A percentile compares a stretch with the other conserved stretches of the same genome.
phyloP scores from a whole-genome alignment of 2,888 invertebrate genomes.

The Melipona beecheii region DNA sequence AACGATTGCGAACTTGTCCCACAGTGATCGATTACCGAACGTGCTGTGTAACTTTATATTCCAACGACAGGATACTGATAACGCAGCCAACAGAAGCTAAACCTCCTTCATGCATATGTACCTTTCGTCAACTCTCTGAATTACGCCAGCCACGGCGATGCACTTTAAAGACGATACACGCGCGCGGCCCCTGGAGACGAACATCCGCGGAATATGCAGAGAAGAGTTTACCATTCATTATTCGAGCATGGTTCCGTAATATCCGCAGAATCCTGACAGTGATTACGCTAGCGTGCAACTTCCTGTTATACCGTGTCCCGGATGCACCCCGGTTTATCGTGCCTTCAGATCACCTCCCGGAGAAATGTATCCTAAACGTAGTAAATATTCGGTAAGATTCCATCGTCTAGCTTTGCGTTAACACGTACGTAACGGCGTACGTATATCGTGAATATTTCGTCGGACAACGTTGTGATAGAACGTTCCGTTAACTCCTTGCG shows the following conservation, averaged over 20 bases:
- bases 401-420: too few species aligned
- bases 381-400: not conserved
- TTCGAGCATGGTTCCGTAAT: slow-evolving; percentile 51
- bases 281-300: slow-evolving; percentile 44
- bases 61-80: slow-evolving; percentile 27
- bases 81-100: slow-evolving; percentile 28
- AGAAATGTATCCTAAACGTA: not conserved
- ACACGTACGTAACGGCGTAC: too few species aligned
- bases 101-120: slow-evolving; percentile 45
- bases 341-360: not conserved
- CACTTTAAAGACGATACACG: slow-evolving; percentile 44
- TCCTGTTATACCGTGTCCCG: slow-evolving; percentile 44
- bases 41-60: slow-evolving; percentile 14
- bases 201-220: slow-evolving; percentile 30
- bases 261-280: slow-evolving; percentile 49
- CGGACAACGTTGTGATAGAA: too few species aligned
- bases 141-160: slow-evolving; percentile 8
- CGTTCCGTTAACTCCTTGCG: not conserved
- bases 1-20: not conserved
- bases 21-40: not conserved
- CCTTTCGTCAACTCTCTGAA: slow-evolving; percentile 11
- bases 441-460: too few species aligned
- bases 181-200: slow-evolving; percentile 27
- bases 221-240: slow-evolving; percentile 57
- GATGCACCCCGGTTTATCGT: slow-evolving; percentile 37